Evolutionary conservation across 53 echinoderm and acorn worm species (phyloP).

Genomic region (Zoroaster sp.): DNA sequence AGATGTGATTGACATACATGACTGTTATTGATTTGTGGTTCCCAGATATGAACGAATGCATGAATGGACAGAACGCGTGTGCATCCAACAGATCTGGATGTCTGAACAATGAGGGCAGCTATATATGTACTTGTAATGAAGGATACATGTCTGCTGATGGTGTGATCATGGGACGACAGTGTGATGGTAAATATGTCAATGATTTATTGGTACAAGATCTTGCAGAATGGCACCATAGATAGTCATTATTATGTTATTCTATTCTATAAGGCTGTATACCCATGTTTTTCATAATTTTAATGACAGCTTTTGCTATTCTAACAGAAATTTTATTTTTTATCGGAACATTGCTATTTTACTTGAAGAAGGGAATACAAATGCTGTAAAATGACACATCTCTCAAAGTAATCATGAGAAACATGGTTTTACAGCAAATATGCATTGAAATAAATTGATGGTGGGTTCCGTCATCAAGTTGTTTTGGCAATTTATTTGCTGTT

Average conservation of each 20-base stretch:
- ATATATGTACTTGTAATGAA: background rate
- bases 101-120: conserved; percentile 9
- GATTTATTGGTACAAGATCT: no score
- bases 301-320: background rate
- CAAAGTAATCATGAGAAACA: no score
- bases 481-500: no score
- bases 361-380: no score
- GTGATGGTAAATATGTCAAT: background rate
- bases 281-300: background rate
- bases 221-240: no score
- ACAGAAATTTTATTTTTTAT: background rate
- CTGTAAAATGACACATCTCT: no score
- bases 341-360: background rate
- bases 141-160: background rate
- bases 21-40: no score
- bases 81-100: background rate
- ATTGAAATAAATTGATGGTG: no score
- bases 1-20: no score
- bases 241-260: no score
- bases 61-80: background rate
- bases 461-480: no score
- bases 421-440: no score
- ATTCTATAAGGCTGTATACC: background rate
- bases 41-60: background rate
- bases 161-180: background rate